Percentiles rank a stretch among this genome's conserved stretches.
phyloP scores from a whole-genome alignment of 1,140 invertebrate genomes.

The Drosophila trapezifrons region DNA sequence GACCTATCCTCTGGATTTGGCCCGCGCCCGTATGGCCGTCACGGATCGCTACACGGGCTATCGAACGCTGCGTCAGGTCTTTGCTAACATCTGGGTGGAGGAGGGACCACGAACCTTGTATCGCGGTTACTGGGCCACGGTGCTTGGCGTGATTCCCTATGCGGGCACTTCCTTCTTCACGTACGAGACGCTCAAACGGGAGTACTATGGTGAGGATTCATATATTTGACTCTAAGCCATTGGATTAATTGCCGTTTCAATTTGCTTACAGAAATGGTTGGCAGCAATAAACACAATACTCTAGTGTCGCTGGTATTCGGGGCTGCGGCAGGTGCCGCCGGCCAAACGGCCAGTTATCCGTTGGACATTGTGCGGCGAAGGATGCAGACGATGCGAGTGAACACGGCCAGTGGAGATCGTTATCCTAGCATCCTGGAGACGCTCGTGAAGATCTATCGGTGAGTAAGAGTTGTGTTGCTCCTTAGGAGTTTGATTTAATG shows the following conservation, averaged over 20 bases:
- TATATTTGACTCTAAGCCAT: too few species aligned
- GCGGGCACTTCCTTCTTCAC: constrained; percentile 99
- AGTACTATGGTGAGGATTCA: constrained; percentile 88
- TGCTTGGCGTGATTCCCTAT: constrained; percentile 98
- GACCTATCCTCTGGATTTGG: constrained; percentile 98
- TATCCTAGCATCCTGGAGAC: constrained; percentile 74
- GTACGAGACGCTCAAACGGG: constrained; percentile 96
- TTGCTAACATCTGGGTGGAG: constrained; percentile 90
- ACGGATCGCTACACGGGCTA: constrained; percentile 89
- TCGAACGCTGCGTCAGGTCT: constrained; percentile 88
- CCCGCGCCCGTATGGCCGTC: constrained; percentile 98
- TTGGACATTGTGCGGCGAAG: constrained; percentile 83
- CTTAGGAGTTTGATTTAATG: not conserved
- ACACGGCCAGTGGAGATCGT: constrained; percentile 33
- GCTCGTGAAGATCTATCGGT: constrained; percentile 78
- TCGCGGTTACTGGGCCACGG: constrained; percentile 94
- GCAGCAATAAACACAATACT: constrained; percentile 85
- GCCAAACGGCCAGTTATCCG: constrained; percentile 98
- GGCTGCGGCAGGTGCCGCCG: constrained; percentile 95
- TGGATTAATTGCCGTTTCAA: not conserved
- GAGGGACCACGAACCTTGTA: constrained; percentile 94
- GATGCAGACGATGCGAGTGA: constrained; percentile 83
- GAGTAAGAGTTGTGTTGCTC: not conserved
- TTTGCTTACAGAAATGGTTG: constrained; percentile 68
- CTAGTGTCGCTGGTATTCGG: constrained; percentile 91